These are phyloP conservation scores for Peromyscus aztecus DNA, from an alignment of 2,797 vertebrate genomes.

Conservation along the genomic window DNA sequence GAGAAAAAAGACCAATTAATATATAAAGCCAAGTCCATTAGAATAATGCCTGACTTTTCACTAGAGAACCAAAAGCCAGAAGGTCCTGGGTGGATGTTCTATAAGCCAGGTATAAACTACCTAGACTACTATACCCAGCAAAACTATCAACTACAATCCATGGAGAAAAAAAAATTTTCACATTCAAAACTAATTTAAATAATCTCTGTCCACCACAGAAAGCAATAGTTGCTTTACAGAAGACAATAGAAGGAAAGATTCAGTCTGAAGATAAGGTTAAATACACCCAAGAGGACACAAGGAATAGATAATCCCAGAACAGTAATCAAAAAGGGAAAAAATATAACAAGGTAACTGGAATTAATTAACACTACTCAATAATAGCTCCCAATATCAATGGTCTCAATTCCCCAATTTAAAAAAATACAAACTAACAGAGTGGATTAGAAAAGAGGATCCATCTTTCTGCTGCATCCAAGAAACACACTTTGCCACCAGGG, in stretches of 20 bases:
- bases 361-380: not conserved
- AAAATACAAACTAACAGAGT: not conserved
- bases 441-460: not conserved
- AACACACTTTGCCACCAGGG: not conserved
- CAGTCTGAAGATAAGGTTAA: not conserved
- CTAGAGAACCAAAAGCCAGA: not conserved
- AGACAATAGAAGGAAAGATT: not conserved
- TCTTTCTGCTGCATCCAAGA: not conserved
- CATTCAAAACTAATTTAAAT: not conserved
- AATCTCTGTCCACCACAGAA: not conserved
- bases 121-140: not conserved
- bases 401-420: not conserved
- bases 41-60: not conserved
- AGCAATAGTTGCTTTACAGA: not conserved
- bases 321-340: not conserved
- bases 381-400: not conserved
- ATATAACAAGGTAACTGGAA: not conserved
- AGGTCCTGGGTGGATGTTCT: no score
- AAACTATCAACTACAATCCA: not conserved
- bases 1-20: not conserved
- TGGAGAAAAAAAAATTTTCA: not conserved
- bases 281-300: not conserved
- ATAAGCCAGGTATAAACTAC: no score
- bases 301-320: not conserved
- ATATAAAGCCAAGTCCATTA: not conserved